Evolutionary conservation across 92 coral and sea anemone species (phyloP).

Genomic region (Palythoa caribaeorum): DNA sequence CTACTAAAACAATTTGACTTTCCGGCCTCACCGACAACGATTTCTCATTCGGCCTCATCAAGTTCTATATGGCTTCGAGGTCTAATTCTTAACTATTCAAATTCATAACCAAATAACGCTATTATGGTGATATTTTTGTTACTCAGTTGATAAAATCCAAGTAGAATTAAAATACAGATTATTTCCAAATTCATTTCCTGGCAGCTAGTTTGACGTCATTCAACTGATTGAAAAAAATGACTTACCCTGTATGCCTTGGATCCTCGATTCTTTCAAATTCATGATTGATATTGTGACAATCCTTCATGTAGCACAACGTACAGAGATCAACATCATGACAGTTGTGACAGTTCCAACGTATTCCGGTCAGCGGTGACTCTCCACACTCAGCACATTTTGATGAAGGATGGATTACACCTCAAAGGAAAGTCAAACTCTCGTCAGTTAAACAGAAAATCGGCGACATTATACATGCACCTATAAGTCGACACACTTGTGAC

Average conservation of each 20-base stretch:
- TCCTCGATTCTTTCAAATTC: background rate
- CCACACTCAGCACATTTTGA: constrained; percentile 8
- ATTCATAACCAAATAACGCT: no score
- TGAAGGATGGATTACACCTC: constrained; percentile 3
- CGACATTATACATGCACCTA: background rate
- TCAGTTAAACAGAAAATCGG: background rate
- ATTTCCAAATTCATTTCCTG: no score
- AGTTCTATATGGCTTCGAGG: no score
- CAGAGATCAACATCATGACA: background rate
- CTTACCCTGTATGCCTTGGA: constrained; percentile 4
- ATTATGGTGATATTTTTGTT: no score
- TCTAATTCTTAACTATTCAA: no score
- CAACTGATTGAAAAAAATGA: background rate
- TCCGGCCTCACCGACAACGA: no score
- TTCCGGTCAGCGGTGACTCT: constrained; percentile 10
- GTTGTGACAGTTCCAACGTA: constrained; percentile 1
- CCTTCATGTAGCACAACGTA: constrained; percentile 1
- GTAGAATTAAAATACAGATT: no score
- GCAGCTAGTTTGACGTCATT: no score
- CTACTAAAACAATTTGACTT: no score
- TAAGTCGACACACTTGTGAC: no score
- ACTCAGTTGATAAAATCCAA: no score
- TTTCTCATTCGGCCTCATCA: no score
- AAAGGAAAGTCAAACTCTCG: background rate
- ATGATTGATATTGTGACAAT: background rate